These are phyloP conservation scores for Gouania willdenowi DNA, from an alignment of 2,797 vertebrate genomes.

Conservation along the genomic window DNA sequence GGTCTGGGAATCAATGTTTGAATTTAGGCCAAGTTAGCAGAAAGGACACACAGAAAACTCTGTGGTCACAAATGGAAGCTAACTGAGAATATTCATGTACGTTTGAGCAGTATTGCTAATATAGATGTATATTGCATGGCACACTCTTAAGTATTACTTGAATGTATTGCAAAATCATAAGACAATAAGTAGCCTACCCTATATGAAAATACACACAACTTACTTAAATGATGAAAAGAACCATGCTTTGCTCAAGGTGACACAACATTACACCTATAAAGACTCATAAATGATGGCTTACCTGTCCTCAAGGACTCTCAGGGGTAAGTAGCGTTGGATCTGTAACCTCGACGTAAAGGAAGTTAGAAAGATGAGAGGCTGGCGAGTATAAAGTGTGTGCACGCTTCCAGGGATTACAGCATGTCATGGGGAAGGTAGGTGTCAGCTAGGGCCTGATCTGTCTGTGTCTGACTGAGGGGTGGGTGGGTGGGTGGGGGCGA, in stretches of 20 bases:
- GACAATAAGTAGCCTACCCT: too few species aligned
- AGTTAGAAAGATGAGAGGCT: conserved; percentile 44
- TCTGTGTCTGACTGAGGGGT: conserved; percentile 82
- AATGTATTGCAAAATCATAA: too few species aligned
- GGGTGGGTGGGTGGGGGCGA: conserved; percentile 14
- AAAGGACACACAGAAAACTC: conserved; percentile 41
- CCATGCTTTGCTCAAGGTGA: conserved; percentile 25
- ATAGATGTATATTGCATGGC: too few species aligned
- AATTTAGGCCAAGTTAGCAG: conserved; percentile 51
- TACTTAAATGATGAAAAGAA: too few species aligned
- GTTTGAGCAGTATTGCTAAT: too few species aligned
- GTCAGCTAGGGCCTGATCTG: conserved; percentile 71
- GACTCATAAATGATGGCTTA: conserved; percentile 45
- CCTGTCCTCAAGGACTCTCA: conserved; percentile 59
- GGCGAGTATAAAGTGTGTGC: conserved; percentile 58
- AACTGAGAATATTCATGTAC: too few species aligned
- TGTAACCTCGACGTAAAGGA: conserved; percentile 52
- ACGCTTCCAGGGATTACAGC: conserved; percentile 71
- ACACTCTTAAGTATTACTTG: too few species aligned
- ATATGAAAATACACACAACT: too few species aligned
- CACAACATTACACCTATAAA: conserved; percentile 35
- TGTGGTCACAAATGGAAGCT: too few species aligned
- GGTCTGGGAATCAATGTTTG: conserved; percentile 52
- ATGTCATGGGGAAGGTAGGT: conserved; percentile 61
- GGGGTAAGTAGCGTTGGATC: conserved; percentile 36